Evolutionary conservation across 23 tunicate genomes (phyloP).

Genomic region (Trididemnum nubilum): DNA sequence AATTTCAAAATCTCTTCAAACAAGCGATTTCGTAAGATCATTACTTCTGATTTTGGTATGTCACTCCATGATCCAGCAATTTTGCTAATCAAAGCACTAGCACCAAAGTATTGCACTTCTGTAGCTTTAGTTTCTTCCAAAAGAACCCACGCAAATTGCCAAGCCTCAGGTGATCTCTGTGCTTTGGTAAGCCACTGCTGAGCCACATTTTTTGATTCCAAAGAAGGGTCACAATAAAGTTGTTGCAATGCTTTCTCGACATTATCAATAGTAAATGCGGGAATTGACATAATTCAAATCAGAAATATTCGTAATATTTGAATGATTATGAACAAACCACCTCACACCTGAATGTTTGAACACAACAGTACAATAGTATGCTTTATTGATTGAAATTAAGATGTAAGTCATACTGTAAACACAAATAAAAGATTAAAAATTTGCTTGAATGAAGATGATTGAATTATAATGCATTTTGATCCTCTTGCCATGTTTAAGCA

Average conservation of each 20-base stretch:
- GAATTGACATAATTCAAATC: constrained; percentile 48
- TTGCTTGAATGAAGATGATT: no score
- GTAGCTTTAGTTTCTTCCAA: constrained; percentile 58
- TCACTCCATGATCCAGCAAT: constrained; percentile 83
- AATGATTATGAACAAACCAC: no score
- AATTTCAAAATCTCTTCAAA: constrained; percentile 56
- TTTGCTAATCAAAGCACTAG: constrained; percentile 72
- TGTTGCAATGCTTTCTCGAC: constrained; percentile 81
- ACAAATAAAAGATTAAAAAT: no score
- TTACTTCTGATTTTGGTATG: constrained; percentile 53
- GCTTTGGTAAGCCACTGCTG: constrained; percentile 90
- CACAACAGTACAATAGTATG: no score
- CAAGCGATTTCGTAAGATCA: constrained; percentile 45
- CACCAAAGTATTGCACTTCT: constrained; percentile 97
- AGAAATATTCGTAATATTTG: no score
- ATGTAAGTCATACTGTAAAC: no score
- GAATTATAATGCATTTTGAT: no score
- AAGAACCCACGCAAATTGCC: constrained; percentile 87
- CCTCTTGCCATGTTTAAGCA: no score
- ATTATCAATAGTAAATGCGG: constrained; percentile 67
- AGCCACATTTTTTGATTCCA: constrained; percentile 69
- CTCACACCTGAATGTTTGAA: no score
- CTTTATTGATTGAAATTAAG: no score
- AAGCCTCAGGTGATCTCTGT: constrained; percentile 76
- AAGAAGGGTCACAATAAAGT: constrained; percentile 75